Conservation (phyloP, 1,140 invertebrate species). For the Drosophila nikananu region DNA sequence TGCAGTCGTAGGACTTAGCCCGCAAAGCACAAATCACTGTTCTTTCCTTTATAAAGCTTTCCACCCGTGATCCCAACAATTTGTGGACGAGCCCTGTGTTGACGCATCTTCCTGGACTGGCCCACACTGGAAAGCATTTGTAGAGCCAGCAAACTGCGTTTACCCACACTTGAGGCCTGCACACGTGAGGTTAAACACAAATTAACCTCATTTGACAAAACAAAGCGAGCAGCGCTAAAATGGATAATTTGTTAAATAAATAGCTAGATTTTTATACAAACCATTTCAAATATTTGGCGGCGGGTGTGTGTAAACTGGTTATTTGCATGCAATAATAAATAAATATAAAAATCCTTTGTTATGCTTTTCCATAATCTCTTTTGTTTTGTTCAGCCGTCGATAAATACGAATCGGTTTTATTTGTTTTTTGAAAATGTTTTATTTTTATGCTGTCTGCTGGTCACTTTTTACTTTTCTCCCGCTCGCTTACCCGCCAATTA, state of each 20-base stretch:
- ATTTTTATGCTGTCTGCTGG: conserved; percentile 51
- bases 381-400: conserved; percentile 49
- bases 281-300: conserved; percentile 53
- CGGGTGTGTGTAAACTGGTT: conserved; percentile 51
- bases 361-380: conserved; percentile 34
- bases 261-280: conserved; percentile 74
- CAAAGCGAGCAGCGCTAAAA: conserved; percentile 79
- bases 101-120: conserved; percentile 36
- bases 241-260: conserved; percentile 85
- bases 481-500: conserved; percentile 56
- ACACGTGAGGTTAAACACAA: conserved; percentile 75
- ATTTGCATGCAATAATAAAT: conserved; percentile 78
- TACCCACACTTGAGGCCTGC: conserved; percentile 42
- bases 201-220: conserved; percentile 85
- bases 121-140: conserved; percentile 29
- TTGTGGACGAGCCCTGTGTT: conserved; percentile 21
- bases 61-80: conserved; percentile 2
- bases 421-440: conserved; percentile 67
- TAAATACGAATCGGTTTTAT: conserved; percentile 78
- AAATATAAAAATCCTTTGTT: conserved; percentile 68
- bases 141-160: conserved; percentile 41
- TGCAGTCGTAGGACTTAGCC: background rate
- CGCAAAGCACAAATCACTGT: background rate
- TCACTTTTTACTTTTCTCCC: conserved; percentile 24
- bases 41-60: background rate